Evolutionary conservation across 2,888 invertebrate species (phyloP).

Genomic region (Volucella inanis): DNA sequence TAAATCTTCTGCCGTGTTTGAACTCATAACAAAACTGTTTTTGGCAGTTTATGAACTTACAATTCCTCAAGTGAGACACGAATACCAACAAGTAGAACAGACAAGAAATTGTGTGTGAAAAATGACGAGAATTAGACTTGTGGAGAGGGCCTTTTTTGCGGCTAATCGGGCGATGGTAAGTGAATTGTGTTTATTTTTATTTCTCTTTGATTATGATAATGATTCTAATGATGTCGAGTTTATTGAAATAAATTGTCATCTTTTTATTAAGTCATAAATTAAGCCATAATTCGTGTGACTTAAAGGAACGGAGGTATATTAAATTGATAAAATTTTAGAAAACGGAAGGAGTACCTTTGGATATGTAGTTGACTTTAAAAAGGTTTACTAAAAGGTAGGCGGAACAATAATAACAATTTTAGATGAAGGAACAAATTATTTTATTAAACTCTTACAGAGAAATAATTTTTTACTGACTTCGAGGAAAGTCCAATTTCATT

Average conservation of each 20-base stretch:
- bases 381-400: no score
- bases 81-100: constrained; percentile 18
- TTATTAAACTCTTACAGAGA: no score
- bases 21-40: constrained; percentile 56
- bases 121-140: constrained; percentile 74
- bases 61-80: constrained; percentile 54
- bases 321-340: no score
- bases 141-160: constrained; percentile 63
- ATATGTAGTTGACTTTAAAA: no score
- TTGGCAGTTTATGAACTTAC: constrained; percentile 65
- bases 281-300: constrained; percentile 41
- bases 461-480: no score
- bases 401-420: no score
- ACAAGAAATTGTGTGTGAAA: constrained; percentile 63
- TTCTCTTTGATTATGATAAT: constrained; percentile 49
- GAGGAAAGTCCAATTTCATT: no score
- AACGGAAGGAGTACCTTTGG: no score
- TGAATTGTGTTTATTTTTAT: constrained; percentile 41
- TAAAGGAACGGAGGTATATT: constrained; percentile 15
- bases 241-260: constrained; percentile 63
- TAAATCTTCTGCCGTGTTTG: constrained; percentile 56
- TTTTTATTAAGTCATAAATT: constrained; percentile 37
- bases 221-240: constrained; percentile 48
- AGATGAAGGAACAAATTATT: no score
- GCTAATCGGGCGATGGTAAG: constrained; percentile 71